Percentiles rank a stretch among this genome's conserved stretches.
Conservation (phyloP, 1,140 invertebrate species). For the Hycleus phaleratus region DNA sequence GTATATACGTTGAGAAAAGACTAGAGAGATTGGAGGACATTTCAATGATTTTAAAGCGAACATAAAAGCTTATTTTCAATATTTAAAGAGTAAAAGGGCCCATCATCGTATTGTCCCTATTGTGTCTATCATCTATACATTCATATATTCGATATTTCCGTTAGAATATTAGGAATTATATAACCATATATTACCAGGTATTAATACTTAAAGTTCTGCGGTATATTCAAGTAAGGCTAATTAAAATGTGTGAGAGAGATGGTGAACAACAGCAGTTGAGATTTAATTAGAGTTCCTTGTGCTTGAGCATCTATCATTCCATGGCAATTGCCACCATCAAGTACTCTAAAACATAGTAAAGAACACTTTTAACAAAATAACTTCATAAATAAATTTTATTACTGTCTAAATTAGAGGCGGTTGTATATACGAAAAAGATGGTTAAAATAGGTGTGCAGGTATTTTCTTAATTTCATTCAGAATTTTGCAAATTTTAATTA, state of each 20-base stretch:
- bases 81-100: too few relatives aligned
- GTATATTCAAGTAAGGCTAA: slow-evolving; percentile 26
- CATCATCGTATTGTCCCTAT: too few relatives aligned
- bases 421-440: slow-evolving; percentile 1
- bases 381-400: slow-evolving; percentile 18
- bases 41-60: not conserved
- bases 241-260: slow-evolving; percentile 24
- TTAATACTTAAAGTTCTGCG: slow-evolving; percentile 27
- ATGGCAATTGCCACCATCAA: slow-evolving; percentile 24
- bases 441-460: slow-evolving; percentile 9
- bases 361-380: slow-evolving; percentile 16
- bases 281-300: slow-evolving; percentile 23
- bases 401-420: slow-evolving; percentile 5
- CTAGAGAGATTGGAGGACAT: slow-evolving; percentile 5
- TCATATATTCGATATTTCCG: slow-evolving; percentile 8
- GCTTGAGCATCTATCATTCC: slow-evolving; percentile 21
- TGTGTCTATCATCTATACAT: not conserved
- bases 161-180: slow-evolving; percentile 23
- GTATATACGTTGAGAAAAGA: slow-evolving; percentile 1
- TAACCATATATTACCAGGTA: slow-evolving; percentile 25
- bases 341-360: slow-evolving; percentile 14
- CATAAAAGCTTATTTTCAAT: too few relatives aligned
- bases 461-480: slow-evolving; percentile 9
- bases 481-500: slow-evolving; percentile 10
- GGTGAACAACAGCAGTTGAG: slow-evolving; percentile 16